These are phyloP conservation scores for Toxostoma redivivum DNA, from an alignment of 2,113 vertebrate genomes.

Conservation along the genomic window DNA sequence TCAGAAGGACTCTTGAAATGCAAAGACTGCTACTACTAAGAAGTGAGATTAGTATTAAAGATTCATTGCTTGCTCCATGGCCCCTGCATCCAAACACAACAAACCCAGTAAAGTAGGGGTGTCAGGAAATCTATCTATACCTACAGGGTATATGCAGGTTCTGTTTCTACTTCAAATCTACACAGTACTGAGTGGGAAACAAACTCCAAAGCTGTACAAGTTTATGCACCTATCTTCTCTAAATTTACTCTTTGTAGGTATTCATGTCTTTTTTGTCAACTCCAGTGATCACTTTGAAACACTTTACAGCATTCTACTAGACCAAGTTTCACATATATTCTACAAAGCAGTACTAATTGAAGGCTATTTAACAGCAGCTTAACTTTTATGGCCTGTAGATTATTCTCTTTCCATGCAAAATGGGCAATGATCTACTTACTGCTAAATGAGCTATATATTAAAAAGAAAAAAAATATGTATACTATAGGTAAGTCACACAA, in stretches of 20 bases:
- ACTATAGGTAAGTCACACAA: not conserved
- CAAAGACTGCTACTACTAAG: not conserved
- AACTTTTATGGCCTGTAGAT: not conserved
- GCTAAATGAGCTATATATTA: not conserved
- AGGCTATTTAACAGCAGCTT: not conserved
- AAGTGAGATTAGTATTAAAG: not conserved
- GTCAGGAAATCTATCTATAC: not conserved
- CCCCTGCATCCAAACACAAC: not conserved
- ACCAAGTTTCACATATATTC: not conserved
- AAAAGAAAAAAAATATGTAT: not conserved
- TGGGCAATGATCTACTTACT: not conserved
- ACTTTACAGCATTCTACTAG: not conserved
- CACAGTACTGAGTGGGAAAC: not conserved
- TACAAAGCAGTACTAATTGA: not conserved
- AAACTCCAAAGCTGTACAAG: not conserved
- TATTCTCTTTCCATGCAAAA: not conserved
- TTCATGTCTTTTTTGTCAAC: not conserved
- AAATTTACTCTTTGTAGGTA: not conserved
- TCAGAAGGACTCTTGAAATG: not conserved
- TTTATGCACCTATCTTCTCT: not conserved
- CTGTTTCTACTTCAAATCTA: not conserved
- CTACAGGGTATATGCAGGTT: not conserved
- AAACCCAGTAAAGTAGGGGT: not conserved
- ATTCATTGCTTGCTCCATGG: not conserved
- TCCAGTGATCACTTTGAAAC: not conserved